Evolutionary conservation across 2,888 invertebrate species (phyloP).

Genomic region (Cerceris ruficornis): DNA sequence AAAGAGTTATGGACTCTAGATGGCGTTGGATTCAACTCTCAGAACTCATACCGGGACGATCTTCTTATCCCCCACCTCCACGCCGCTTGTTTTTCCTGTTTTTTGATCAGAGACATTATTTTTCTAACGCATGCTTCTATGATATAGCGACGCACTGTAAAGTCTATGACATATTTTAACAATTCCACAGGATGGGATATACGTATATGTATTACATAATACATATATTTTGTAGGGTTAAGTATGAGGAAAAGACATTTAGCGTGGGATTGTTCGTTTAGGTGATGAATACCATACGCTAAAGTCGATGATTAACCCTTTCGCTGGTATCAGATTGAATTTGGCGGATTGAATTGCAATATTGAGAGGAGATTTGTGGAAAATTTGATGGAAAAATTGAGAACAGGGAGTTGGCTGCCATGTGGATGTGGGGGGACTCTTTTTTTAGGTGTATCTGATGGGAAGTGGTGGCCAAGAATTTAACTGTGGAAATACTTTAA

Average conservation of each 20-base stretch:
- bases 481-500: too few species aligned
- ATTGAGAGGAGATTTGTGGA: background rate
- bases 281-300: constrained; percentile 27
- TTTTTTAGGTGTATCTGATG: too few species aligned
- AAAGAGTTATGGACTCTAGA: too few species aligned
- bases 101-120: constrained; percentile 74
- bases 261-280: constrained; percentile 40
- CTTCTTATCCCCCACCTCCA: constrained; percentile 65
- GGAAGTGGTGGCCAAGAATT: too few species aligned
- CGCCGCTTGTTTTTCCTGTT: constrained; percentile 71
- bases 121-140: constrained; percentile 78
- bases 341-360: background rate
- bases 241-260: constrained; percentile 25
- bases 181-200: constrained; percentile 43
- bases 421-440: too few species aligned
- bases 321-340: constrained; percentile 27
- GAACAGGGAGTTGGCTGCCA: too few species aligned
- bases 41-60: constrained; percentile 13
- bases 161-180: constrained; percentile 44
- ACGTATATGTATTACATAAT: constrained; percentile 39
- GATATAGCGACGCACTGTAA: constrained; percentile 59
- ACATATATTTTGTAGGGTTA: constrained; percentile 34
- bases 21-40: background rate
- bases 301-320: constrained; percentile 42
- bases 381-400: background rate